Conservation (phyloP, 2,888 invertebrate species). For the Spodoptera exigua region DNA sequence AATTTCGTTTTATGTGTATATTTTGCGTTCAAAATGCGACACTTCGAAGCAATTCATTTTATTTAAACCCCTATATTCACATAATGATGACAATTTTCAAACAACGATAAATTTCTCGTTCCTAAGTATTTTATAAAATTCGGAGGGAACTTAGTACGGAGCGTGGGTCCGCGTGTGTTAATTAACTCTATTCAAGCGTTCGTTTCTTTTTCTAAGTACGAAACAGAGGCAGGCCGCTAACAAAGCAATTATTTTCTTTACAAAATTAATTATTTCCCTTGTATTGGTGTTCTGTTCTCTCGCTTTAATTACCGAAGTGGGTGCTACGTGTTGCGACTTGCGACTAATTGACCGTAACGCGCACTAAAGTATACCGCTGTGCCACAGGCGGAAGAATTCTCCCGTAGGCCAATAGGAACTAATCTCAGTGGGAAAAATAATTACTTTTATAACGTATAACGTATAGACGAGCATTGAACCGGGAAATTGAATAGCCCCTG, state of each 20-base stretch:
- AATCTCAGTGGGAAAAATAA: conserved; percentile 53
- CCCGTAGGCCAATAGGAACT: conserved; percentile 45
- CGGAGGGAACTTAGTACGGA: conserved; percentile 19
- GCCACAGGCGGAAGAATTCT: conserved; percentile 41
- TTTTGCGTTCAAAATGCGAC: conserved; percentile 42
- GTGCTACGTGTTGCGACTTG: conserved; percentile 64
- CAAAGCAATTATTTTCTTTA: conserved; percentile 67
- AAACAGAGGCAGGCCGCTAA: conserved; percentile 56
- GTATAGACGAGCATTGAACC: conserved; percentile 40
- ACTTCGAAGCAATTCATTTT: conserved; percentile 41
- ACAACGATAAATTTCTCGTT: conserved; percentile 41
- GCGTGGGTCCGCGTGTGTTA: conserved; percentile 48
- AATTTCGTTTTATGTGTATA: conserved; percentile 46
- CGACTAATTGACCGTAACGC: conserved; percentile 65
- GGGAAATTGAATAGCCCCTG: conserved; percentile 39
- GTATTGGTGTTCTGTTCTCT: conserved; percentile 63
- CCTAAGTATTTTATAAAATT: conserved; percentile 38
- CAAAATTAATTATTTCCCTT: conserved; percentile 68
- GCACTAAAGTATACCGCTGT: conserved; percentile 55
- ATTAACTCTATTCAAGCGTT: conserved; percentile 51
- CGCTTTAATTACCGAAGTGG: conserved; percentile 67
- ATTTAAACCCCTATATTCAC: conserved; percentile 39
- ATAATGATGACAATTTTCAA: conserved; percentile 46
- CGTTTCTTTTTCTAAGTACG: conserved; percentile 48
- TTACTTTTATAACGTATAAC: conserved; percentile 46